Evolutionary conservation across 92 coral and sea anemone genomes (phyloP), one percentile per base, ranked within the genome.

Genomic region (Heteractis magnifica): DNA sequence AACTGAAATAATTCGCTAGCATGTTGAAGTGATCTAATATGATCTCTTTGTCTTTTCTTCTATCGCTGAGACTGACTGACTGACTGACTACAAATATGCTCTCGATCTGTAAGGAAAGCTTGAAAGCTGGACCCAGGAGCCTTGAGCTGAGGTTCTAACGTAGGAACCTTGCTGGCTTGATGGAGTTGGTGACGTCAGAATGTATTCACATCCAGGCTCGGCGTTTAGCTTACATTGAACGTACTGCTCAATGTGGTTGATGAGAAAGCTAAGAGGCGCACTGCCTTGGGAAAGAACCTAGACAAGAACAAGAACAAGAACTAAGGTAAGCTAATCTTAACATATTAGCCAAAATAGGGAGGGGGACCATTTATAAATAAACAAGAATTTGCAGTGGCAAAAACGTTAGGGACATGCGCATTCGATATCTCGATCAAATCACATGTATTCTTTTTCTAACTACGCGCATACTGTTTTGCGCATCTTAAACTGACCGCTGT

Each of bases 261-360:
- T 88, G 74, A 95, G 86, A 76, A 88, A 95, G 80, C 92, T 87
- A 79, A 94, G 65, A 23, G 98, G 98, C 16, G 95, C 95, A 51
- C 94, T 90, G 11, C 98, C 98, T 80, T 95, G 96, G 23, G 92
- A 89, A 58, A 95, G 90, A 52, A 93, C 87, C 98, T 93, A 64
- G 49, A 19, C 5, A 12, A 59, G 26, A 75, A 62, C 20, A 49
- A 19, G 44, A 11, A 13, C 4, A 18, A 8, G 18, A 56, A 2
- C 3, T 11, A 58, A 58, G 8, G 3, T n/a, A 58, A 9, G 44
- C 44, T 34, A 34, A 34, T 34, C 44, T 34, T 34, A 34, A 34
- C 3, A 34, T 34, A 34, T 34, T 34, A 34, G 44, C 44, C 44
- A 34, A 34, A 34, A 34, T 2, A 0, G 44, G 44, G 1, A 34